Percentiles rank a stretch among this genome's conserved stretches.
phyloP scores from a whole-genome alignment of 2,113 vertebrate species.

The Sitta europaea region DNA sequence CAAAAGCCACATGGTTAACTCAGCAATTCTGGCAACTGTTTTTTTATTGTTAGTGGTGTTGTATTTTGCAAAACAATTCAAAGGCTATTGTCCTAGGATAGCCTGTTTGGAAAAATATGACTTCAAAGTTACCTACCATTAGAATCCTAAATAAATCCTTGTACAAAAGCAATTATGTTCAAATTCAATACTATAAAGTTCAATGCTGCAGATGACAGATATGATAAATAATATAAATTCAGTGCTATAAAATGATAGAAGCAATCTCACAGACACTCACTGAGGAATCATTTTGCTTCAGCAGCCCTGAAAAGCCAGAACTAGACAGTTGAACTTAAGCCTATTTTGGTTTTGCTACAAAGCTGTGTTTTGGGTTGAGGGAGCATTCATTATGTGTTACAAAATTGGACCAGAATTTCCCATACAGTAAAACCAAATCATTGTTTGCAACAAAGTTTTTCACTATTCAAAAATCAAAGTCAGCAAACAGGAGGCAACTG shows the following conservation, averaged over 20 bases:
- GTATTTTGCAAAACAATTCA: neutral
- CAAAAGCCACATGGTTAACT: neutral
- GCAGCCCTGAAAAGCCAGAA: neutral
- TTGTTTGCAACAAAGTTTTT: neutral
- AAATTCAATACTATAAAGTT: neutral
- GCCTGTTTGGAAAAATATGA: neutral
- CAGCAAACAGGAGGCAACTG: neutral
- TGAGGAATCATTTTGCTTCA: neutral
- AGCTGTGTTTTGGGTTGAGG: neutral
- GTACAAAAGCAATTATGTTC: neutral
- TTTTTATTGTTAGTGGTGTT: neutral
- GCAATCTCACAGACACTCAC: neutral
- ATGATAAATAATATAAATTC: neutral
- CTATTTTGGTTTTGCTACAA: neutral
- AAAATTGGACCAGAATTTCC: neutral
- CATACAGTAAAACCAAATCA: neutral
- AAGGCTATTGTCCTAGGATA: neutral
- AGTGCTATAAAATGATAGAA: neutral
- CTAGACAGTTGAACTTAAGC: neutral
- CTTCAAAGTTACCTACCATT: neutral
- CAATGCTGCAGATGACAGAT: neutral
- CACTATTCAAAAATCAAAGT: neutral
- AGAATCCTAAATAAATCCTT: neutral
- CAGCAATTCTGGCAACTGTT: neutral
- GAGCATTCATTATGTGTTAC: neutral